Evolutionary conservation across 2,113 vertebrate genomes (phyloP), one percentile per base, ranked within the genome.

Genomic region (Mus spicilegus): DNA sequence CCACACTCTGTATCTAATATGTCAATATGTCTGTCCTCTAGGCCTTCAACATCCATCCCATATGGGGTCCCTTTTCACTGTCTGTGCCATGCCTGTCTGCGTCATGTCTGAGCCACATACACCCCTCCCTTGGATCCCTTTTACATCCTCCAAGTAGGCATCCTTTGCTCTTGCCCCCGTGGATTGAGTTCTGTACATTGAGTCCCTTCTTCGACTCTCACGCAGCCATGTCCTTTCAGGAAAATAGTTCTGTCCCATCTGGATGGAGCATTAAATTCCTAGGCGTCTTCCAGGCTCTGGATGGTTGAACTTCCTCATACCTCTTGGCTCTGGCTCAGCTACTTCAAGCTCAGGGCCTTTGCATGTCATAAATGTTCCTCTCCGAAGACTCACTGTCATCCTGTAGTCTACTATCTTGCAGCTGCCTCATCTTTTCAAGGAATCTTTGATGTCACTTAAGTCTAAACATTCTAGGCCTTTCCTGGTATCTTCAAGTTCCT

Each of bases 81-180:
- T 2, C 17, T 51, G 19, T 1, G 1, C 2, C 0, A 9, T 16
- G 33, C 36, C 22, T 1, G 8, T 36, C 16, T 65, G 63, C 26
- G 2, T 12, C 87, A 20, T 0, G 28, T 51, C 69, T 39, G 24
- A 63, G 49, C 28, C 9, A 17, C 39, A 16, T 0, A 1, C 13
- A 2, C 28, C 16, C 33, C 56, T 33, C 33, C 3, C 11, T 30
- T 10, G n/a, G 63, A 69, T 85, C 69, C 70, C 54, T 20, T 10
- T 58, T 4, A 1, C 49, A 30, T 70, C 49, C 54, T 75, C 70
- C 28, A 3, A 14, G 10, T 10, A 36, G 70, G 4, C 11, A 56
- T 12, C 77, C 20, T 87, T 54, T 56, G 39, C n/a, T 58, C 51
- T 28, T 22, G 1, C 7, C 33, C 65, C 39, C 17, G 0, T 14